Percentiles rank a stretch among this genome's conserved stretches.
Conservation (phyloP, 2,888 invertebrate genomes). For the Mesoligia furuncula region DNA sequence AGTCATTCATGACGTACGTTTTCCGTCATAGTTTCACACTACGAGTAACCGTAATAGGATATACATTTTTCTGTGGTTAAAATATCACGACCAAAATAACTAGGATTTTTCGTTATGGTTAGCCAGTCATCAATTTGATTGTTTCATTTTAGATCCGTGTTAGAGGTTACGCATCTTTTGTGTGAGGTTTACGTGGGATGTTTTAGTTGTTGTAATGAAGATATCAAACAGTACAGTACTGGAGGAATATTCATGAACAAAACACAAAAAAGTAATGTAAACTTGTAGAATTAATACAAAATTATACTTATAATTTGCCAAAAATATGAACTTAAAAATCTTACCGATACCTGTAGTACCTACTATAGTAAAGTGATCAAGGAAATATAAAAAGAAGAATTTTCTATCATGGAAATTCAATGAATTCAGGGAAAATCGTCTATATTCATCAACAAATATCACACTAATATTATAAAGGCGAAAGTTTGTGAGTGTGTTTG, state of each 20-base stretch:
- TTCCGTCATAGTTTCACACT: slow-evolving; percentile 41
- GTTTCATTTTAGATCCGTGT: not conserved
- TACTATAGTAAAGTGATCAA: no score
- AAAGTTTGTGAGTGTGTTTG: no score
- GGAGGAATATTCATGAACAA: not conserved
- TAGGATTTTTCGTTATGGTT: slow-evolving; percentile 26
- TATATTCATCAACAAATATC: not conserved
- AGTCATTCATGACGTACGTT: slow-evolving; percentile 44
- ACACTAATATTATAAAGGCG: no score
- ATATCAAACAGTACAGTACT: not conserved
- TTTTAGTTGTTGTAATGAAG: not conserved
- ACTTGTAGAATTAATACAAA: not conserved
- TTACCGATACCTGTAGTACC: no score
- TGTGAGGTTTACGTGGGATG: not conserved
- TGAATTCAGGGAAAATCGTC: no score
- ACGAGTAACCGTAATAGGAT: slow-evolving; percentile 33
- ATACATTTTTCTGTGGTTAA: slow-evolving; percentile 49
- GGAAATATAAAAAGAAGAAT: no score
- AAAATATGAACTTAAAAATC: not conserved
- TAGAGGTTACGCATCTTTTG: not conserved
- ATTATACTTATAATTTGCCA: not conserved
- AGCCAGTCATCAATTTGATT: slow-evolving; percentile 49
- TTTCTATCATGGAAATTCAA: no score
- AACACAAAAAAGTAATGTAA: not conserved
- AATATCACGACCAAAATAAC: slow-evolving; percentile 45